Conservation (phyloP, 2,888 invertebrate genomes). For the Hirtodrosophila confusa region DNA sequence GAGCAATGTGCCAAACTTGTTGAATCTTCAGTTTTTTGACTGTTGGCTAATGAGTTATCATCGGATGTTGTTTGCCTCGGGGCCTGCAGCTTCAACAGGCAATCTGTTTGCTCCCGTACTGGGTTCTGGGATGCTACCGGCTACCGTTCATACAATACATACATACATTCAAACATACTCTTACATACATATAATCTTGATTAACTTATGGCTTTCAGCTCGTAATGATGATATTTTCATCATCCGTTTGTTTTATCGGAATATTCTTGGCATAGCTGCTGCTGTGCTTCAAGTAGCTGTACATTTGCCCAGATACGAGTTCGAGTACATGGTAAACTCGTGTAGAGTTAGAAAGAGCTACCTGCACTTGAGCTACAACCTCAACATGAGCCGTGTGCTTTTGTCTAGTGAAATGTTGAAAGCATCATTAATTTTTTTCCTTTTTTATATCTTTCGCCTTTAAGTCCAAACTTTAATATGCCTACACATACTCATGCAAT, state of each 20-base stretch:
- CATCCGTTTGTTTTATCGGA: conserved; percentile 69
- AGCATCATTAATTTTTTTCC: conserved; percentile 69
- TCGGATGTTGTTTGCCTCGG: conserved; percentile 46
- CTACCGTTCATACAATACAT: conserved; percentile 3
- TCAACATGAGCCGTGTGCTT: conserved; percentile 47
- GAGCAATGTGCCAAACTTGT: conserved; percentile 36
- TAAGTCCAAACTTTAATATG: conserved; percentile 57
- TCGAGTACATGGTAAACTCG: conserved; percentile 13
- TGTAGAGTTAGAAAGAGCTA: conserved; percentile 37
- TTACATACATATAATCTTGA: conserved; percentile 55
- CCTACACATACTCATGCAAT: conserved; percentile 16
- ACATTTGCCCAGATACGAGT: conserved; percentile 47
- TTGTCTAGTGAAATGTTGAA: conserved; percentile 76
- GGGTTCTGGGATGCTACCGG: conserved; percentile 17
- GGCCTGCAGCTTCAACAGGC: conserved; percentile 38
- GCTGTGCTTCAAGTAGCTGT: conserved; percentile 57
- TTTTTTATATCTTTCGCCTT: conserved; percentile 59
- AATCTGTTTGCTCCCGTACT: conserved; percentile 19
- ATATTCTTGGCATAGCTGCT: conserved; percentile 48
- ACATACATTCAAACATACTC: not conserved
- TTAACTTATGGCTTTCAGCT: conserved; percentile 62
- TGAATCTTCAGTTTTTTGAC: conserved; percentile 17
- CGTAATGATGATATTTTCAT: conserved; percentile 70
- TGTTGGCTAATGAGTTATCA: conserved; percentile 55
- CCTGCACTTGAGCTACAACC: conserved; percentile 61